Evolutionary conservation across 2,888 invertebrate species (phyloP).

Genomic region (Leucophenga montana): DNA sequence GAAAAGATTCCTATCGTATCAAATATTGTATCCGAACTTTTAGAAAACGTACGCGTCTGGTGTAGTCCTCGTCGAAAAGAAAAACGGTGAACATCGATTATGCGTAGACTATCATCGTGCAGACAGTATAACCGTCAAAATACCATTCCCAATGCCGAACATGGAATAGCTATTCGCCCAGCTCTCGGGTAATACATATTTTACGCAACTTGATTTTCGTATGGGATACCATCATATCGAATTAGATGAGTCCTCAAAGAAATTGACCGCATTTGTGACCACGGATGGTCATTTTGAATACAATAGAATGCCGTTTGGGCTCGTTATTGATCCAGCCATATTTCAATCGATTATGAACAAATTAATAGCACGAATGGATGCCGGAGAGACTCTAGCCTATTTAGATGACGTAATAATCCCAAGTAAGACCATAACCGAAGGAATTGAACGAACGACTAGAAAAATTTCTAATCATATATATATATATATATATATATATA

Average conservation of each 20-base stretch:
- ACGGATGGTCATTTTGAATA: slow-evolving; percentile 1
- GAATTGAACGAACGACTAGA: too few species aligned
- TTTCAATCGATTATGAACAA: too few species aligned
- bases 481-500: too few species aligned
- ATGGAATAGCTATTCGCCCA: neutral
- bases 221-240: slow-evolving; percentile 1
- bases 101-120: neutral
- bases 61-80: neutral
- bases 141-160: neutral
- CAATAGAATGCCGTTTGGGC: slow-evolving; percentile 1
- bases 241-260: neutral
- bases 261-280: neutral
- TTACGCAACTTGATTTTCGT: neutral
- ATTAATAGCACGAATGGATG: neutral
- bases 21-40: neutral
- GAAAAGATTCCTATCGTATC: neutral
- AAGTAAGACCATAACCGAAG: too few species aligned
- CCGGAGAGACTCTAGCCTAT: neutral
- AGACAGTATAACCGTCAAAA: neutral
- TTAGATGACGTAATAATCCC: neutral
- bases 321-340: neutral
- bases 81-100: neutral
- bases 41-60: neutral
- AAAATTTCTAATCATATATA: too few species aligned
- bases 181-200: neutral